These are phyloP conservation scores for Pachydiplax longipennis DNA, from an alignment of 2,888 invertebrate species.

Conservation along the genomic window DNA sequence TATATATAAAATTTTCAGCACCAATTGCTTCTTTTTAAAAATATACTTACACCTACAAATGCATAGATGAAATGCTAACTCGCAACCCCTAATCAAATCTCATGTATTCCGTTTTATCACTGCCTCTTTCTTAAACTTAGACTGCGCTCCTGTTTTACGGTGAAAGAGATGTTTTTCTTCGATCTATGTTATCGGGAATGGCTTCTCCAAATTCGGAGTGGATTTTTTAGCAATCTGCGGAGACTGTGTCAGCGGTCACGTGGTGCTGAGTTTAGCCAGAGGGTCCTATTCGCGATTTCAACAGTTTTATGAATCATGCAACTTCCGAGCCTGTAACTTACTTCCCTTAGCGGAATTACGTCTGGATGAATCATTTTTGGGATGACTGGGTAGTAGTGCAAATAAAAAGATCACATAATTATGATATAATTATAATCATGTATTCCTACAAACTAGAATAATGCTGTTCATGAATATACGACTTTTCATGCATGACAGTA, in stretches of 20 bases:
- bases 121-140: not conserved
- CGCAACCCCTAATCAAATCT: not conserved
- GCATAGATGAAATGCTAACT: not conserved
- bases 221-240: not conserved
- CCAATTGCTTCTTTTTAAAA: constrained; percentile 37
- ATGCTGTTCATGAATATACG: constrained; percentile 51
- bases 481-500: constrained; percentile 50
- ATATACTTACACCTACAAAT: constrained; percentile 26
- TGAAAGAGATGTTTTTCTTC: not conserved
- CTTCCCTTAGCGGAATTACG: not conserved
- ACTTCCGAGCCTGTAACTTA: not conserved
- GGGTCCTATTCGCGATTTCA: not conserved
- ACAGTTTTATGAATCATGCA: not conserved
- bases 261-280: not conserved
- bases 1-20: constrained; percentile 35
- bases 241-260: not conserved
- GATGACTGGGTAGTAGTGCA: not conserved
- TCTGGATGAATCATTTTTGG: not conserved
- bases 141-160: not conserved
- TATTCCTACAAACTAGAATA: constrained; percentile 52
- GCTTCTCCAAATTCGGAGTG: not conserved
- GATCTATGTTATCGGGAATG: not conserved
- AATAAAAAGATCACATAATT: constrained; percentile 50
- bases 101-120: not conserved
- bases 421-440: constrained; percentile 51